A percentile compares a stretch with the other conserved stretches of the same genome.
Evolutionary conservation across 2,888 invertebrate genomes (phyloP).

Genomic region (Plemyria rubiginata): DNA sequence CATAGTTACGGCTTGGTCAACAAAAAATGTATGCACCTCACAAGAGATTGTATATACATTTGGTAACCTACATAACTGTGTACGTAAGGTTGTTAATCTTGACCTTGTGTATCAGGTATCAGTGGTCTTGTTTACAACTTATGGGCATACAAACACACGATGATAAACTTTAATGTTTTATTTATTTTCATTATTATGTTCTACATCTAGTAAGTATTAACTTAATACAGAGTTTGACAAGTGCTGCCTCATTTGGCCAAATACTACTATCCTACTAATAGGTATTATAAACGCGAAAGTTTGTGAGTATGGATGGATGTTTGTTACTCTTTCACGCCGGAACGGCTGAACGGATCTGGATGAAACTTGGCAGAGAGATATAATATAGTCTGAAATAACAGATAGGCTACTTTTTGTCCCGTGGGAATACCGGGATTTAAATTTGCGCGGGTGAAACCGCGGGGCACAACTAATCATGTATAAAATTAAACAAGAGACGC

Average conservation of each 20-base stretch:
- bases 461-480: no score
- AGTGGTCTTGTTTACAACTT: constrained; percentile 9
- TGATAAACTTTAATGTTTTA: constrained; percentile 1
- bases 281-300: no score
- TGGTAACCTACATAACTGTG: constrained; percentile 2
- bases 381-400: no score
- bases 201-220: background rate
- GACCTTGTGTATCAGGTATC: constrained; percentile 17
- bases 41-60: background rate
- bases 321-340: no score
- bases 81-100: constrained; percentile 7
- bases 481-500: no score
- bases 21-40: background rate
- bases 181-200: constrained; percentile 1
- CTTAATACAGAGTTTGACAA: background rate
- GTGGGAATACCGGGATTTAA: no score
- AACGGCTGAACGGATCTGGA: no score
- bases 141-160: constrained; percentile 1
- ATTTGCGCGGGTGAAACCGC: no score
- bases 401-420: no score
- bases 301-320: no score
- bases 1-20: background rate
- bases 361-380: no score
- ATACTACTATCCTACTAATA: no score
- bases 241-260: background rate